These are phyloP conservation scores for Rhingia campestris DNA, from an alignment of 2,888 invertebrate species.

Conservation along the genomic window DNA sequence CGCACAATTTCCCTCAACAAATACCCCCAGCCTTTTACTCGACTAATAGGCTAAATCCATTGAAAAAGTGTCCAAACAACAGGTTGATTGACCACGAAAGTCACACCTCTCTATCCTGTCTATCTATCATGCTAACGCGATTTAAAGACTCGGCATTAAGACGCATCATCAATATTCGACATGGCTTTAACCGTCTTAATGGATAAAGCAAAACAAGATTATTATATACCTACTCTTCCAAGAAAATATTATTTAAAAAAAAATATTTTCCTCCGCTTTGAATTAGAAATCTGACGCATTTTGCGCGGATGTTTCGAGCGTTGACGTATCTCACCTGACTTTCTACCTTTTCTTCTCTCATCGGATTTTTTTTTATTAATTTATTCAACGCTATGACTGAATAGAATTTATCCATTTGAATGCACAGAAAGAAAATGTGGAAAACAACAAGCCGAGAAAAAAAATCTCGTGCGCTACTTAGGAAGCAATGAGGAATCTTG, in stretches of 20 bases:
- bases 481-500: slow-evolving; percentile 42
- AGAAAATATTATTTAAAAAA: neutral
- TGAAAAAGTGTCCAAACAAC: neutral
- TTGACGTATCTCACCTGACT: slow-evolving; percentile 71
- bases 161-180: slow-evolving; percentile 13
- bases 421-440: slow-evolving; percentile 19
- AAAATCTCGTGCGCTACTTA: slow-evolving; percentile 22
- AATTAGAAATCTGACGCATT: slow-evolving; percentile 69
- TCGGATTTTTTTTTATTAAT: neutral
- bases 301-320: slow-evolving; percentile 50
- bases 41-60: slow-evolving; percentile 41
- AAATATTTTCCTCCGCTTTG: slow-evolving; percentile 4
- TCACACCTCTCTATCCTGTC: slow-evolving; percentile 11
- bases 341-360: slow-evolving; percentile 20
- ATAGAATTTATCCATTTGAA: neutral
- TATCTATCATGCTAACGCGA: slow-evolving; percentile 7
- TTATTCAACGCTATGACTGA: too few species aligned
- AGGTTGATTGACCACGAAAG: slow-evolving; percentile 38
- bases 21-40: slow-evolving; percentile 34
- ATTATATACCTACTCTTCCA: neutral
- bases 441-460: neutral
- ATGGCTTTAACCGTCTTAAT: neutral
- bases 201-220: slow-evolving; percentile 6
- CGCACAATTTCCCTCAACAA: slow-evolving; percentile 25
- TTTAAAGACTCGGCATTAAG: slow-evolving; percentile 3